A percentile compares a stretch with the other conserved stretches of the same genome.
phyloP scores from a whole-genome alignment of 2,113 vertebrate genomes.

The Plecotus auritus region DNA sequence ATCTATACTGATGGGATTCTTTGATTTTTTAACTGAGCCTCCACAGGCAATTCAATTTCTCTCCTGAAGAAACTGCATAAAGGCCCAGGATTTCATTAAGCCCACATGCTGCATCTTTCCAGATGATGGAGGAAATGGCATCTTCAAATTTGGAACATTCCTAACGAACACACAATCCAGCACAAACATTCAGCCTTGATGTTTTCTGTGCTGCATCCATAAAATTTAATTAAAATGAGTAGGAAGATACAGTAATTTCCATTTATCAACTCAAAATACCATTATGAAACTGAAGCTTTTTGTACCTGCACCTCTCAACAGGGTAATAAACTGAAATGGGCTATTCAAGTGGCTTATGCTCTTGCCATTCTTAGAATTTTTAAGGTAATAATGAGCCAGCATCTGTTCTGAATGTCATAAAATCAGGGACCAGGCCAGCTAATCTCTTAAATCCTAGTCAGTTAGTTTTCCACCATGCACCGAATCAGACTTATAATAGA shows the following conservation, averaged over 20 bases:
- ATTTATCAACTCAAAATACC: conserved; percentile 40
- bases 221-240: conserved; percentile 67
- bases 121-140: conserved; percentile 22
- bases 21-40: not conserved
- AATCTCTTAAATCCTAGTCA: conserved; percentile 14
- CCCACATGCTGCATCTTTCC: conserved; percentile 1
- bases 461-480: conserved; percentile 19
- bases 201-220: conserved; percentile 52
- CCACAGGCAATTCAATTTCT: conserved; percentile 44
- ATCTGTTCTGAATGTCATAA: conserved; percentile 61
- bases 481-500: not conserved
- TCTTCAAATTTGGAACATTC: not conserved
- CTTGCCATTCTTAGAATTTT: conserved; percentile 38
- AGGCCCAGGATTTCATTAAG: not conserved
- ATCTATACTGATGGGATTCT: not conserved
- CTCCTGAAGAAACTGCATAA: not conserved
- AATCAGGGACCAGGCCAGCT: not conserved
- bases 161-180: conserved; percentile 41
- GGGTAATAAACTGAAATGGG: conserved; percentile 40
- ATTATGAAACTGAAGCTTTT: conserved; percentile 20
- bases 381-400: conserved; percentile 46
- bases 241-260: conserved; percentile 55
- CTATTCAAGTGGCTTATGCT: conserved; percentile 37
- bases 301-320: conserved; percentile 11
- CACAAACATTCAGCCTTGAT: conserved; percentile 28